These are phyloP conservation scores for Sprattus sprattus DNA, from an alignment of 2,113 vertebrate genomes.

Conservation along the genomic window DNA sequence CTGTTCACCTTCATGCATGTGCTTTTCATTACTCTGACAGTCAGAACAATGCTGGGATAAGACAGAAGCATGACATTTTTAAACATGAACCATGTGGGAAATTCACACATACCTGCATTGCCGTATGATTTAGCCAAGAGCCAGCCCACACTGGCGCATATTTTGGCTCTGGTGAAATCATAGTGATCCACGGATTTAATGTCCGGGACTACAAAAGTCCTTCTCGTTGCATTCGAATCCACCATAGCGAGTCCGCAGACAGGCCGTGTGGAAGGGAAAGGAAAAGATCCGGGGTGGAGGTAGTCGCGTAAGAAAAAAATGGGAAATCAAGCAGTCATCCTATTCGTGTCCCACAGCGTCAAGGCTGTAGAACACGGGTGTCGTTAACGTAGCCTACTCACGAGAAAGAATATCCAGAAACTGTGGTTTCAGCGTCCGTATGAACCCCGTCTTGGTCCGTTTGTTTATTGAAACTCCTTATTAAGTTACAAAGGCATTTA, in stretches of 20 bases:
- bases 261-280: conserved; percentile 46
- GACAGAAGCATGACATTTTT: background rate
- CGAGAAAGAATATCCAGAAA: conserved; percentile 58
- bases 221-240: conserved; percentile 81
- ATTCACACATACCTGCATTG: conserved; percentile 77
- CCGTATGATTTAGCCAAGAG: conserved; percentile 83
- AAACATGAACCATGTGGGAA: conserved; percentile 28
- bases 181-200: conserved; percentile 88
- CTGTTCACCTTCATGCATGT: conserved; percentile 51
- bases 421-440: conserved; percentile 29
- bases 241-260: conserved; percentile 74
- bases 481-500: background rate
- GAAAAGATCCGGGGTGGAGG: conserved; percentile 35
- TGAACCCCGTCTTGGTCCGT: background rate
- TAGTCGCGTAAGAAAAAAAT: conserved; percentile 32
- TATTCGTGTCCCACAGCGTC: conserved; percentile 56
- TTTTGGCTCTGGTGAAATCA: conserved; percentile 81
- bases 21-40: conserved; percentile 35
- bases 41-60: conserved; percentile 21
- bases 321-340: conserved; percentile 64
- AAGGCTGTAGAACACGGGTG: conserved; percentile 60
- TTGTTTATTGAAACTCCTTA: background rate
- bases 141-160: conserved; percentile 88
- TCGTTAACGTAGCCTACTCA: conserved; percentile 56
- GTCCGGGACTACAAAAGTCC: conserved; percentile 86